Conservation (phyloP, 2,888 invertebrate genomes). For the Hydropsyche betteni region DNA sequence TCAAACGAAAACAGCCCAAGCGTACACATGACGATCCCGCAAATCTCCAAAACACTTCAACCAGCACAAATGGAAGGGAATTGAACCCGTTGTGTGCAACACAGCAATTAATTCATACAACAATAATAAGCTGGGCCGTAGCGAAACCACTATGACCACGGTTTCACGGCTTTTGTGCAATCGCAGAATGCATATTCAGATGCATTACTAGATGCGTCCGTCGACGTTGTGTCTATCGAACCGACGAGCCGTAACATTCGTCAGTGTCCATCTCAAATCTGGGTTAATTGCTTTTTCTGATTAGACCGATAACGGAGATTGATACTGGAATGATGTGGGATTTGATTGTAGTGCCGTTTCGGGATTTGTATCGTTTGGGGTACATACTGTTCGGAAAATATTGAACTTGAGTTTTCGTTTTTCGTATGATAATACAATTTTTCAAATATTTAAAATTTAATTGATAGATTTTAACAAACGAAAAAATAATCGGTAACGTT, state of each 20-base stretch:
- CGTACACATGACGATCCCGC: neutral
- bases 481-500: too few species aligned
- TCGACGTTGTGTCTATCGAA: neutral
- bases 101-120: conserved; percentile 15
- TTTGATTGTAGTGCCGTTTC: too few species aligned
- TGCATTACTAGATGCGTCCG: neutral
- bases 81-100: neutral
- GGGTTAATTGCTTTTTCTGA: conserved; percentile 23
- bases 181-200: neutral
- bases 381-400: too few species aligned
- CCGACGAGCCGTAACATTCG: neutral
- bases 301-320: neutral
- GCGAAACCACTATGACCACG: neutral
- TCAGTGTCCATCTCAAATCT: conserved; percentile 1
- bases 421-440: too few species aligned
- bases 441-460: too few species aligned
- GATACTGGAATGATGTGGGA: too few species aligned
- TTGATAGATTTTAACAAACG: too few species aligned
- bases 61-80: too few species aligned
- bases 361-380: too few species aligned
- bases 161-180: conserved; percentile 22
- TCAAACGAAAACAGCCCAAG: too few species aligned
- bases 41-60: neutral
- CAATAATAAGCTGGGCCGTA: neutral
- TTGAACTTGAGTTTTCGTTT: too few species aligned